phyloP scores from a whole-genome alignment of 2,797 vertebrate species.

The Melanotaenia maccullochi region DNA sequence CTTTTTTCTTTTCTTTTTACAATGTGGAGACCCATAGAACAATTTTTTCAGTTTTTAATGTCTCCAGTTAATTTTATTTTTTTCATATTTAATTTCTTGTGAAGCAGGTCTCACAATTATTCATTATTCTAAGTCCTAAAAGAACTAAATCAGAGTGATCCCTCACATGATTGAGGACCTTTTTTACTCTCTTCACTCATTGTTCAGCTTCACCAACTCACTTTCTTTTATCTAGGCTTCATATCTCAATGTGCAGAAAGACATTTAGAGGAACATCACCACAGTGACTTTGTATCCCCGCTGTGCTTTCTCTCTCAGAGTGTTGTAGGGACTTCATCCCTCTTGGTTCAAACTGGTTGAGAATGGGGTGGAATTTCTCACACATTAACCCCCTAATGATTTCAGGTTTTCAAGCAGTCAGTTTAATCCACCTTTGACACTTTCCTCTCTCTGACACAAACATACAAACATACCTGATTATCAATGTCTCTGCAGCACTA shows the following conservation, averaged over 20 bases:
- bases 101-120: background rate
- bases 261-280: constrained; percentile 51
- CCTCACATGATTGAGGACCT: background rate
- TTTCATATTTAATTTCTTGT: background rate
- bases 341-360: constrained; percentile 48
- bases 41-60: no score
- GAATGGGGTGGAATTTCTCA: constrained; percentile 65
- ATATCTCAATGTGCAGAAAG: constrained; percentile 42
- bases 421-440: constrained; percentile 63
- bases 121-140: background rate
- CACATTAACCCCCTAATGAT: constrained; percentile 53
- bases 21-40: background rate
- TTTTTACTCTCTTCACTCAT: background rate
- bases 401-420: constrained; percentile 63
- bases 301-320: constrained; percentile 39
- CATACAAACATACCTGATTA: constrained; percentile 39
- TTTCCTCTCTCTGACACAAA: constrained; percentile 13
- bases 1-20: background rate
- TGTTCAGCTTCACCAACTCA: constrained; percentile 17
- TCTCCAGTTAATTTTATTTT: background rate
- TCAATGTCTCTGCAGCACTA: constrained; percentile 3
- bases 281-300: constrained; percentile 43
- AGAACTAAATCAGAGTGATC: background rate
- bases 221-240: constrained; percentile 36
- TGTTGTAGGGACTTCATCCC: constrained; percentile 49